A percentile compares a stretch with the other conserved stretches of the same genome.
These are phyloP conservation scores for Euspilapteryx auroguttella DNA, from an alignment of 2,888 invertebrate species.

Conservation along the genomic window DNA sequence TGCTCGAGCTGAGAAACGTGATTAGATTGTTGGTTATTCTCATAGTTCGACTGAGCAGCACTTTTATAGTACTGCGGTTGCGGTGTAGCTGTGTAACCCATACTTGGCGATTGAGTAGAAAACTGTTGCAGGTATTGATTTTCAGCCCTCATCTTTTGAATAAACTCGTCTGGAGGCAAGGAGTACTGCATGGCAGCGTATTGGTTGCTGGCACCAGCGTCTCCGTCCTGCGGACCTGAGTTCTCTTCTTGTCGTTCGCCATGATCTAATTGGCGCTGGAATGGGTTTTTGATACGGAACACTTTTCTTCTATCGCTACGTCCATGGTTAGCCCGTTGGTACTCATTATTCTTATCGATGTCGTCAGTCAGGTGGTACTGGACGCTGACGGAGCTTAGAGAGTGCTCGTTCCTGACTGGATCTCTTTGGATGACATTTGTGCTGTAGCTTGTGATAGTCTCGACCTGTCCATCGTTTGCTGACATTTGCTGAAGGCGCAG, in stretches of 20 bases:
- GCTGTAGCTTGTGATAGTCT: conserved; percentile 28
- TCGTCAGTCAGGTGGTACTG: conserved; percentile 33
- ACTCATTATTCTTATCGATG: conserved; percentile 25
- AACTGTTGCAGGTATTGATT: conserved; percentile 34
- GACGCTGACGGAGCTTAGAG: conserved; percentile 25
- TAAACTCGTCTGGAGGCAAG: conserved; percentile 48
- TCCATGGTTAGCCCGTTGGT: conserved; percentile 22
- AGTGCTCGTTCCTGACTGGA: conserved; percentile 20
- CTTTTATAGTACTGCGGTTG: conserved; percentile 43
- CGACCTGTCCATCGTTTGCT: conserved; percentile 27
- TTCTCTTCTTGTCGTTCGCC: conserved; percentile 18
- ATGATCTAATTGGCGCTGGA: conserved; percentile 31
- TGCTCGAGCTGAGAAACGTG: conserved; percentile 25
- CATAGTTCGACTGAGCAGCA: conserved; percentile 23
- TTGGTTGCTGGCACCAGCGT: conserved; percentile 48
- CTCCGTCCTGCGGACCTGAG: conserved; percentile 27
- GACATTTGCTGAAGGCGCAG: conserved; percentile 33
- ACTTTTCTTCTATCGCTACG: conserved; percentile 26
- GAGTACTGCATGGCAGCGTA: conserved; percentile 50
- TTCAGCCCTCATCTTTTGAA: conserved; percentile 42
- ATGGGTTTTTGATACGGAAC: conserved; percentile 46
- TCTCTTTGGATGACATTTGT: conserved; percentile 31
- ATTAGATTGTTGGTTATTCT: conserved; percentile 26
- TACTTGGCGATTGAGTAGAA: conserved; percentile 31
- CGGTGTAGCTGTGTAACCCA: conserved; percentile 41